Conservation (phyloP, 2,113 vertebrate genomes). For the Vulpes vulpes region DNA sequence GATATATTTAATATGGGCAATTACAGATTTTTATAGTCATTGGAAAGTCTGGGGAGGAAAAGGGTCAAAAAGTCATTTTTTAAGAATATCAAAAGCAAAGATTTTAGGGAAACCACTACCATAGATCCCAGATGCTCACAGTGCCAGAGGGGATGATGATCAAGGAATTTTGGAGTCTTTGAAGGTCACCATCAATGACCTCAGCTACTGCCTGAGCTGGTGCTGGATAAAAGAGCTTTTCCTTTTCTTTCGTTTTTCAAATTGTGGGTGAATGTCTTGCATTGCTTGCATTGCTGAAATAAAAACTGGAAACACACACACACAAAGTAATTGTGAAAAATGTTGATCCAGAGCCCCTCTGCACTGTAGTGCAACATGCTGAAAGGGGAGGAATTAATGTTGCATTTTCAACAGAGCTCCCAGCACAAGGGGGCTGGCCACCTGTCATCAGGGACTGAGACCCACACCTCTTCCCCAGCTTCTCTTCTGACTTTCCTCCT, state of each 20-base stretch:
- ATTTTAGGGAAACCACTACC: neutral
- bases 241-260: neutral
- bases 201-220: neutral
- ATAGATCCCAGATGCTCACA: neutral
- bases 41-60: neutral
- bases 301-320: neutral
- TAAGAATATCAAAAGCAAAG: neutral
- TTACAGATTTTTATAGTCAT: neutral
- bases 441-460: rapidly evolving
- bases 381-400: neutral
- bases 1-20: neutral
- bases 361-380: no score
- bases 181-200: neutral
- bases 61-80: neutral
- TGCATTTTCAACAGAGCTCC: neutral
- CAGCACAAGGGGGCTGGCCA: no score
- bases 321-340: neutral
- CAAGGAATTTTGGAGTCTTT: neutral
- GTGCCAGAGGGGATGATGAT: neutral
- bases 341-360: no score
- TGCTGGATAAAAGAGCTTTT: neutral
- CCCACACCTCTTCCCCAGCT: neutral
- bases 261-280: neutral
- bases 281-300: neutral
- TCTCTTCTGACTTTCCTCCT: neutral